Conservation (phyloP, 2,888 invertebrate species). For the Euplexia lucipara region DNA sequence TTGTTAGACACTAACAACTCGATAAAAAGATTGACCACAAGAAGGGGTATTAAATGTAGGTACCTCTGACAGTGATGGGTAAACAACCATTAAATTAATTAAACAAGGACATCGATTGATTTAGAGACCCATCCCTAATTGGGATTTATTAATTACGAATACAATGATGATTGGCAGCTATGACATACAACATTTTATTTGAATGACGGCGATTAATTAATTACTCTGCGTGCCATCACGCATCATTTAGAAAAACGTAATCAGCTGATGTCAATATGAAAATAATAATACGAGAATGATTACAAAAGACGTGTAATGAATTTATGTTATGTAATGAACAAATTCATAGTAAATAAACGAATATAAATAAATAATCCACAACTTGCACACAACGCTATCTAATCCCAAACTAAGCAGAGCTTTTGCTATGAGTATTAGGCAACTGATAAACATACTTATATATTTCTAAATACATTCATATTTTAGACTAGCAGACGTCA, state of each 20-base stretch:
- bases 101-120: slow-evolving; percentile 13
- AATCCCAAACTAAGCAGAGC: too few relatives aligned
- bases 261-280: not conserved
- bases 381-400: too few relatives aligned
- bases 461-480: too few relatives aligned
- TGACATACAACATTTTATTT: slow-evolving; percentile 20
- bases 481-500: too few relatives aligned
- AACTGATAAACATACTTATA: too few relatives aligned
- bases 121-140: slow-evolving; percentile 21
- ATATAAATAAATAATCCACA: too few relatives aligned
- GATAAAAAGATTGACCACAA: not conserved
- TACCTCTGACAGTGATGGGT: not conserved
- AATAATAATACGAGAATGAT: not conserved
- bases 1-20: not conserved
- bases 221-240: slow-evolving; percentile 8
- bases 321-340: not conserved
- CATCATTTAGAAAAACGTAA: slow-evolving; percentile 8
- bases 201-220: slow-evolving; percentile 11
- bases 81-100: slow-evolving; percentile 12
- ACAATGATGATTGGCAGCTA: slow-evolving; percentile 1
- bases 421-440: too few relatives aligned
- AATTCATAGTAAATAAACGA: not conserved
- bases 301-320: not conserved
- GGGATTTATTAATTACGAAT: slow-evolving; percentile 18
- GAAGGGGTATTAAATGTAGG: slow-evolving; percentile 3